Evolutionary conservation across 2,888 invertebrate genomes (phyloP), one percentile per base, ranked within the genome.

Genomic region (Melanargia galathea): DNA sequence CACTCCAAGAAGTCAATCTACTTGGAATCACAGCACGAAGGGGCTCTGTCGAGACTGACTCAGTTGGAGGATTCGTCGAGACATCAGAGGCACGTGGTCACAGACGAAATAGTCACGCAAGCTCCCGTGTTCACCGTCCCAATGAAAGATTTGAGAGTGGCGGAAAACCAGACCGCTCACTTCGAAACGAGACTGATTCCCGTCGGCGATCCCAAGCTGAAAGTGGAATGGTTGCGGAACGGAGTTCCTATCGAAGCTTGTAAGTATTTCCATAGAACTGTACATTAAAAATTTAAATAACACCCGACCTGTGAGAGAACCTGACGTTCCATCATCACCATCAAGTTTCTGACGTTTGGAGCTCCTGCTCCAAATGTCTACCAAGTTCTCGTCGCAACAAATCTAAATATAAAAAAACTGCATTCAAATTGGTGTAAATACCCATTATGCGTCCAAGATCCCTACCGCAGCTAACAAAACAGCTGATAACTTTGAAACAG

Each of bases 161-260:
- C 96, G 64, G 98, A 98, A 88, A 97, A 97, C 79, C 96, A 97
- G 88, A 96, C 97, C 2, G 97, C 96, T 63, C 97, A 98, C 85
- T 98, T 98, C 81, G 98, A 98, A 87, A 97, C 97, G 18, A 93
- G 97, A 26, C 93, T 98, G 2, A 97, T 98, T 78, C 98, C 98
- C 10, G 98, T 98, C 2, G 98, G 98, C 60, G 98, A 98, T 87
- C 94, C 98, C 0, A 95, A 96, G 70, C 92, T 98, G n/a, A 95
- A 95, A 80, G 97, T 98, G 4, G 97, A 98, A 89, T 98, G 98
- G 98, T 92, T 97, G 65, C 94, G 97, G 65, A 97, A 98, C 82
- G 98, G 97, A 60, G 96, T 97, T 63, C 95, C 97, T 30, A 95
- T 98, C 73, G 94, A 96, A 93, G 97, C 97, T 64, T 97, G 95